phyloP scores from a whole-genome alignment of 2,113 vertebrate species.

The Drymodes brunneopygia region DNA sequence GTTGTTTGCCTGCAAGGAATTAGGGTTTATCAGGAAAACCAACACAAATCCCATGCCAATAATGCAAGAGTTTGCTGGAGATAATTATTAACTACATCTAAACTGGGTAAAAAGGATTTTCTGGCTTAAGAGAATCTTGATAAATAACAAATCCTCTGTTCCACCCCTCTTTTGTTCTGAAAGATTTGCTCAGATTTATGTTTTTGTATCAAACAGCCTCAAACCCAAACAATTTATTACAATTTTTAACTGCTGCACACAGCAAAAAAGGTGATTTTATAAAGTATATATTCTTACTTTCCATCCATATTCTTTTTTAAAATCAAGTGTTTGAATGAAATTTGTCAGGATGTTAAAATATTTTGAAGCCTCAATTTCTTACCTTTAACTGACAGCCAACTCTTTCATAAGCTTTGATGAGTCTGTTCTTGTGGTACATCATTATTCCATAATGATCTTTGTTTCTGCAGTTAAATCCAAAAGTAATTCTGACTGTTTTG shows the following conservation, averaged over 20 bases:
- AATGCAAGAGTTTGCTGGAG: neutral
- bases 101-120: neutral
- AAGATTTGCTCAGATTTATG: accelerated
- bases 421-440: slow-evolving; percentile 97
- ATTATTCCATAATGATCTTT: slow-evolving; percentile 96
- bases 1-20: slow-evolving; percentile 80
- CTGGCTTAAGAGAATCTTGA: neutral
- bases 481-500: slow-evolving; percentile 83
- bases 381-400: slow-evolving; percentile 92
- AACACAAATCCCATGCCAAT: neutral
- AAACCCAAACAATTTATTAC: neutral
- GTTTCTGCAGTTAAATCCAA: slow-evolving; percentile 95
- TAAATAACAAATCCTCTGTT: neutral
- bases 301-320: neutral
- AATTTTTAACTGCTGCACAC: neutral
- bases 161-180: neutral
- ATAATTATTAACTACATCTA: neutral
- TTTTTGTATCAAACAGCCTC: neutral
- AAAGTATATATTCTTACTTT: neutral
- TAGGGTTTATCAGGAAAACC: neutral
- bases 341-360: neutral
- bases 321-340: neutral
- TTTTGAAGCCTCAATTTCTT: slow-evolving; percentile 25
- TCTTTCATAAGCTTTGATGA: slow-evolving; percentile 94
- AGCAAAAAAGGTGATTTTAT: neutral